Conservation (phyloP, 2,888 invertebrate species). For the Meghimatium bilineatum region DNA sequence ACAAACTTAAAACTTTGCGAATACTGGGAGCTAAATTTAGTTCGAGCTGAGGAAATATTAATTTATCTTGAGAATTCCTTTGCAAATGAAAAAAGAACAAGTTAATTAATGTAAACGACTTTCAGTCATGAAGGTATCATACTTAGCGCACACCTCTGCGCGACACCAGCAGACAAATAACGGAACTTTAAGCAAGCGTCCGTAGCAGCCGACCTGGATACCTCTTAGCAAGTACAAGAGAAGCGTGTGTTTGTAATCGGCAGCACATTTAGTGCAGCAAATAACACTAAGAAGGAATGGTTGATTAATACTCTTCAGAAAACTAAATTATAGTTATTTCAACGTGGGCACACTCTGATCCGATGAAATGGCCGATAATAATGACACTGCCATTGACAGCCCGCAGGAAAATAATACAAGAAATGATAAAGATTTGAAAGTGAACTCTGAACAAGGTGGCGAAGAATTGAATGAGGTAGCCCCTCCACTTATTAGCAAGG, state of each 20-base stretch:
- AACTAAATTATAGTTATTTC: not conserved
- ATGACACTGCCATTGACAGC: not conserved
- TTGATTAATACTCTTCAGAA: not conserved
- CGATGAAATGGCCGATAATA: not conserved
- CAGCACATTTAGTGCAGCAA: not conserved
- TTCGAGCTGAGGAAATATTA: not conserved
- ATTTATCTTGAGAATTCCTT: not conserved
- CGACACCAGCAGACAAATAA: not conserved
- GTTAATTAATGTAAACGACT: not conserved
- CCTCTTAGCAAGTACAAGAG: not conserved
- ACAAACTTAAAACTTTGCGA: not conserved
- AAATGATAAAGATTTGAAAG: not conserved
- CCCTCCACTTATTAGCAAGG: slow-evolving; percentile 69
- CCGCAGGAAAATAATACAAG: not conserved
- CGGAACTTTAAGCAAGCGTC: not conserved
- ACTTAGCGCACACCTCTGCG: not conserved
- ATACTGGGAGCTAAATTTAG: not conserved
- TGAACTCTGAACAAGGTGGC: no score
- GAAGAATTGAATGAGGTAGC: slow-evolving; percentile 55
- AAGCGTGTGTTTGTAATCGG: not conserved
- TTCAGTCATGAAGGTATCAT: not conserved
- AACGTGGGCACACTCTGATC: not conserved
- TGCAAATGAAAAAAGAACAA: not conserved
- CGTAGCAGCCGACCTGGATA: not conserved
- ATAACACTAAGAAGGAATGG: not conserved